Percentiles rank a stretch among this genome's conserved stretches.
Conservation (phyloP, 2,113 vertebrate species). For the Nymphicus hollandicus region DNA sequence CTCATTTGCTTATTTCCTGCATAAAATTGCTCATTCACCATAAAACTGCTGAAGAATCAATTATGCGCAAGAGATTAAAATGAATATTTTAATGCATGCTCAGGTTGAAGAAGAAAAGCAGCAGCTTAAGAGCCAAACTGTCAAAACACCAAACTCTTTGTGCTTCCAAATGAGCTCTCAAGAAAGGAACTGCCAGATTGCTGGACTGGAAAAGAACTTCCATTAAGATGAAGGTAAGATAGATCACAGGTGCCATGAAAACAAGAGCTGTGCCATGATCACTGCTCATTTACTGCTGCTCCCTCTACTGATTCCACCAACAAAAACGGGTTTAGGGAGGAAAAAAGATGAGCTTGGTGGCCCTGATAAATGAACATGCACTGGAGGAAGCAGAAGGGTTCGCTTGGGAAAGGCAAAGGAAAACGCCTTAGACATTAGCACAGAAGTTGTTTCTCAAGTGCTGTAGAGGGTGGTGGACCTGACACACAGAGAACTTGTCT, state of each 20-base stretch:
- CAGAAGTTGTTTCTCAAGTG: not conserved
- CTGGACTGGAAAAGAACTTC: not conserved
- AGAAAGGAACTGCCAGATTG: not conserved
- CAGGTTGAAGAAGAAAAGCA: not conserved
- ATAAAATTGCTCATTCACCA: not conserved
- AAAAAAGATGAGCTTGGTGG: slow-evolving; percentile 6
- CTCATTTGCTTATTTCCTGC: not conserved
- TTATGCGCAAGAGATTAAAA: not conserved
- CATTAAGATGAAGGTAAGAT: not conserved
- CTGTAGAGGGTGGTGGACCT: not conserved
- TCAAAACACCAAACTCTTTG: not conserved
- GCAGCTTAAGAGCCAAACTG: not conserved
- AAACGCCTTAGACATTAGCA: not conserved
- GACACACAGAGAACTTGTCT: not conserved
- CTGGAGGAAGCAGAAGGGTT: slow-evolving; percentile 7
- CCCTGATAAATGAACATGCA: not conserved
- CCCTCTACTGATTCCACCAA: not conserved
- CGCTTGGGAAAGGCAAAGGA: not conserved
- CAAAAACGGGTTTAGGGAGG: not conserved
- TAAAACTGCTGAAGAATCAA: slow-evolving; percentile 23
- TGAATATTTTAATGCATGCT: not conserved
- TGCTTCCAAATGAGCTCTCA: slow-evolving; percentile 22
- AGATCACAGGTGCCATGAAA: not conserved
- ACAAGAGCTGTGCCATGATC: not conserved
- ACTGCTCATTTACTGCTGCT: not conserved